These are phyloP conservation scores for Leucoptera coffeella DNA, from an alignment of 2,888 invertebrate genomes.

Conservation along the genomic window DNA sequence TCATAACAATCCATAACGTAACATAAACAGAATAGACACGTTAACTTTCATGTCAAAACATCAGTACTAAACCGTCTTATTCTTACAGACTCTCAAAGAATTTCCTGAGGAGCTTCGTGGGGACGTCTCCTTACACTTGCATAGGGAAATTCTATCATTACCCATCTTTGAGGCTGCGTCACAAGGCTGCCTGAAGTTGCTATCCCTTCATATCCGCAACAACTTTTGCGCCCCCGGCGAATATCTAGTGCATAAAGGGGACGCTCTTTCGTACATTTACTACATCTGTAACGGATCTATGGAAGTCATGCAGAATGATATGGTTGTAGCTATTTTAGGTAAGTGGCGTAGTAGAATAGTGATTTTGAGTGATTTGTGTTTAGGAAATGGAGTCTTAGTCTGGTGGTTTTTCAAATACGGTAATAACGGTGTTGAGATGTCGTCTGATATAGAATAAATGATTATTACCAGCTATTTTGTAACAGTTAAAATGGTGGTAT, in stretches of 20 bases:
- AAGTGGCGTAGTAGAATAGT: conserved; percentile 18
- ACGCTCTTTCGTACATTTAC: conserved; percentile 89
- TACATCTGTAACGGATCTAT: conserved; percentile 95
- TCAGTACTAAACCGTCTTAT: too few relatives aligned
- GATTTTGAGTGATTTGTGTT: conserved; percentile 1
- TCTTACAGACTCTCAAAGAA: conserved; percentile 80
- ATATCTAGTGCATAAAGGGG: conserved; percentile 89
- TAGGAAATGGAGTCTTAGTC: background rate
- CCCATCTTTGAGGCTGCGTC: conserved; percentile 94
- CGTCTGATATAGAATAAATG: too few relatives aligned
- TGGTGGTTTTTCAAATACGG: too few relatives aligned
- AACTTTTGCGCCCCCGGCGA: conserved; percentile 97
- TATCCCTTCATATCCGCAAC: conserved; percentile 87
- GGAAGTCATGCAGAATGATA: conserved; percentile 93
- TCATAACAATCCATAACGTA: too few relatives aligned
- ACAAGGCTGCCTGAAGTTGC: conserved; percentile 87
- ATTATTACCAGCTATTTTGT: too few relatives aligned
- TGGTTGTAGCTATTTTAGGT: conserved; percentile 97
- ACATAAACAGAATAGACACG: too few relatives aligned
- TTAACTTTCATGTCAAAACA: too few relatives aligned
- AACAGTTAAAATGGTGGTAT: too few relatives aligned
- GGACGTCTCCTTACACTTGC: conserved; percentile 92
- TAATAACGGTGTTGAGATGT: too few relatives aligned
- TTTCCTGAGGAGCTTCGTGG: conserved; percentile 94
- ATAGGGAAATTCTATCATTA: conserved; percentile 87